phyloP scores from a whole-genome alignment of 2,113 vertebrate species.

The Nothocercus nigrocapillus region DNA sequence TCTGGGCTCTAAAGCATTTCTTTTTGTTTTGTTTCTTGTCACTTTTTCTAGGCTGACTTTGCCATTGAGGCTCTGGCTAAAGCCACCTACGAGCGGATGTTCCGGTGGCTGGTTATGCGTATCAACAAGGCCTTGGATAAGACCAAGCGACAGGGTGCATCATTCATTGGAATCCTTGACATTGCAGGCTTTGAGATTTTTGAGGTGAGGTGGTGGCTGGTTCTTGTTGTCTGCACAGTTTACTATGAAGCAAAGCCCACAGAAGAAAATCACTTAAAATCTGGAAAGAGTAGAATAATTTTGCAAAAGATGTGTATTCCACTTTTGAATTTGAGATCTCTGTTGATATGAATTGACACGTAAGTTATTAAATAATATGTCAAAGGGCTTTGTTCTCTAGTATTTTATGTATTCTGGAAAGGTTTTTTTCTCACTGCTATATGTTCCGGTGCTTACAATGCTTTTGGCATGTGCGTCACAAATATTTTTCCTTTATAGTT shows the following conservation, averaged over 20 bases:
- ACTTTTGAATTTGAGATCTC: neutral
- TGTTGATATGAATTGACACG: neutral
- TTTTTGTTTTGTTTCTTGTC: neutral
- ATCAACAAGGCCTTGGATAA: slow-evolving; percentile 99
- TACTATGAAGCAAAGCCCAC: accelerated
- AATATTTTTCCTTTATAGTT: neutral
- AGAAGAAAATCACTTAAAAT: neutral
- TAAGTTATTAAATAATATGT: neutral
- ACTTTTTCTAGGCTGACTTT: slow-evolving; percentile 86
- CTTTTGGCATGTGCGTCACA: neutral
- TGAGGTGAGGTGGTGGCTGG: slow-evolving; percentile 79
- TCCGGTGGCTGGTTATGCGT: slow-evolving; percentile 97
- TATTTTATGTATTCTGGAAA: neutral
- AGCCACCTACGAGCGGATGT: slow-evolving; percentile 97
- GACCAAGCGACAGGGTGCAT: slow-evolving; percentile 97
- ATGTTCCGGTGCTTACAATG: neutral
- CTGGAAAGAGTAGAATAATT: neutral
- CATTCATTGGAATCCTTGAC: slow-evolving; percentile 98
- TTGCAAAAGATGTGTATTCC: neutral
- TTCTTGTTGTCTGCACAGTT: neutral
- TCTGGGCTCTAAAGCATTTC: neutral
- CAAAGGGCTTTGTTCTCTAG: neutral
- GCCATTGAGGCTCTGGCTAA: slow-evolving; percentile 97
- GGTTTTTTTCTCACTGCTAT: neutral
- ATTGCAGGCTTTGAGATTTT: slow-evolving; percentile 99